Percentiles rank a stretch among this genome's conserved stretches.
phyloP scores from a whole-genome alignment of 2,797 vertebrate species.

The Balearica regulorum region DNA sequence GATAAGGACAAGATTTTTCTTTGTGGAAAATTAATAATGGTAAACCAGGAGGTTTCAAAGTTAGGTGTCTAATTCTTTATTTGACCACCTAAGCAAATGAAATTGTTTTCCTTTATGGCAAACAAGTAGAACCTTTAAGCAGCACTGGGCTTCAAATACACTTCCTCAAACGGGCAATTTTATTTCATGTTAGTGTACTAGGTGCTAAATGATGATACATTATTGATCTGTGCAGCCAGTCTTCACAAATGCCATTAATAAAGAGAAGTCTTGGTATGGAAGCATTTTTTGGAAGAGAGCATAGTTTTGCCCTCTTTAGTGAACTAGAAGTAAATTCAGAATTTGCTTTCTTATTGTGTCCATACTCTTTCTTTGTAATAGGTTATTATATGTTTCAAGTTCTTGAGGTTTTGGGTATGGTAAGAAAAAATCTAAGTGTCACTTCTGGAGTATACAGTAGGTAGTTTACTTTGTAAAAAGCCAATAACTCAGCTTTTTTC shows the following conservation, averaged over 20 bases:
- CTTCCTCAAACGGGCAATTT: background rate
- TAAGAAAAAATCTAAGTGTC: slow-evolving; percentile 29
- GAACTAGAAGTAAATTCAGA: background rate
- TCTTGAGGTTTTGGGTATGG: background rate
- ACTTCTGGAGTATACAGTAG: slow-evolving; percentile 20
- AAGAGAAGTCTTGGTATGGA: background rate
- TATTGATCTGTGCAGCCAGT: background rate
- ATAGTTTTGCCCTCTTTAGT: background rate
- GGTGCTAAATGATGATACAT: background rate
- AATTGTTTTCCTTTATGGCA: background rate
- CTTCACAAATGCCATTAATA: background rate
- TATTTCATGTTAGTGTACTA: background rate
- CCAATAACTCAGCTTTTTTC: slow-evolving; percentile 34
- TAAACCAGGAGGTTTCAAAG: background rate
- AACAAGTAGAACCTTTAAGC: background rate
- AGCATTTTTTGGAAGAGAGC: background rate
- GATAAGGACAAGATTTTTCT: background rate
- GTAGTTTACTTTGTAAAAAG: slow-evolving; percentile 55
- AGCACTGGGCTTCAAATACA: background rate
- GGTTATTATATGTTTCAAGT: slow-evolving; percentile 1
- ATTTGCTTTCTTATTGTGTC: slow-evolving; percentile 25
- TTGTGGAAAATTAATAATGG: background rate
- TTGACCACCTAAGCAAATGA: background rate
- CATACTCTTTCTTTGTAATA: background rate
- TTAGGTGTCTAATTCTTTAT: background rate